Evolutionary conservation across 2,797 vertebrate species (phyloP), one percentile per base, ranked within the genome.

Genomic region (Nannoperca australis): DNA sequence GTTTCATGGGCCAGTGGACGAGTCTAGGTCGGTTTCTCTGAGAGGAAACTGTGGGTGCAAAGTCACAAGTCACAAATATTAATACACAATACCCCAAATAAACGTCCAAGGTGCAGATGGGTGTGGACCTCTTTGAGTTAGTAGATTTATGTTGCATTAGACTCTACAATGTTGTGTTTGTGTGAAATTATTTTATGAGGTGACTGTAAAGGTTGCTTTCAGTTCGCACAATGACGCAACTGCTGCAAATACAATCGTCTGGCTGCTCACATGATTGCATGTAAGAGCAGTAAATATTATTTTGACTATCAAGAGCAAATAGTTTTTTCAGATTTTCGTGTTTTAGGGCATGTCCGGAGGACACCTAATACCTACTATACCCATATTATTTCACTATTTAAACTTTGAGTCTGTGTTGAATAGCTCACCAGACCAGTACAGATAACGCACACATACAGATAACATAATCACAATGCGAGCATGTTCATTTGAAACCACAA

Each of bases 11-110:
- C 18, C 47, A 34, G 45, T 58, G 45, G 60, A 36, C 4, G 17
- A 70, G 63, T 54, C 64, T 36, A 51, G 32, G 38, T 53, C 9
- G 7, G 49, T 58, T 55, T 72, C 49, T 73, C 38, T 47, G 24
- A 76, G 50, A 79, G 42, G 42, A 78, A 72, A 55, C 38, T 55
- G 56, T 24, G 32, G 24, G 13, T 32, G 14, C 22, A 22, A 8
- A 42, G 53, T 76, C 64, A 68, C 44, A 68, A 62, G 53, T 67
- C 68, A 60, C 60, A 40, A 66, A 62, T 51, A 58, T 32, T 42
- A 53, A 36, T 24, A 61, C 15, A 73, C 40, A 34, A 38, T 38
- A 38, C 10, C 36, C 36, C 36, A 38, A 74, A 54, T 70, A 73
- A 38, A 65, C 2, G 0, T 65, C 70, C 24, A 73, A 54, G 60